Percentiles rank a stretch among this genome's conserved stretches.
Conservation (phyloP, 2,797 vertebrate genomes). For the Schizopygopsis pylzovi region DNA sequence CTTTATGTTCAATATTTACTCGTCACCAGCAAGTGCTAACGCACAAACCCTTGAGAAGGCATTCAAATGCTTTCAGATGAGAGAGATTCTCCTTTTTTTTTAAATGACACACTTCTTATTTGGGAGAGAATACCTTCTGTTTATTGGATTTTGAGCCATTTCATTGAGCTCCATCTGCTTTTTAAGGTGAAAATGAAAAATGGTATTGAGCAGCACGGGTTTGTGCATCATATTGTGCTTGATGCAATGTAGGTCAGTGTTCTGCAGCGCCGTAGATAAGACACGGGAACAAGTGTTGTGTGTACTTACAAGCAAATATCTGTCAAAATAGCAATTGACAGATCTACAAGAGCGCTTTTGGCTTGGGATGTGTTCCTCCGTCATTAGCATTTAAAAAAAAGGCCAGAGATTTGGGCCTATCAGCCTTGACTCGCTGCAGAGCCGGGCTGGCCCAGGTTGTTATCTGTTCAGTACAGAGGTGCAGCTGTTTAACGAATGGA, state of each 20-base stretch:
- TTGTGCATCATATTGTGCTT: constrained; percentile 99
- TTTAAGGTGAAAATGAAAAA: constrained; percentile 98
- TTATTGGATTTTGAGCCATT: constrained; percentile 97
- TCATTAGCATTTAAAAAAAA: constrained; percentile 98
- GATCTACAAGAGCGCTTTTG: constrained; percentile 99
- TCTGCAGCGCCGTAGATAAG: constrained; percentile 99
- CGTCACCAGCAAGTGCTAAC: constrained; percentile 72
- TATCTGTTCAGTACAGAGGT: constrained; percentile 99
- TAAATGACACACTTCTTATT: constrained; percentile 85
- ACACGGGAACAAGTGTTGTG: constrained; percentile 98
- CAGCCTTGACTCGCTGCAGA: constrained; percentile 97
- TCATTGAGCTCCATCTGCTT: constrained; percentile 95
- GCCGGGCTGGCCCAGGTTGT: constrained; percentile 98
- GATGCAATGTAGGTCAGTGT: constrained; percentile 99
- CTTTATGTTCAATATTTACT: constrained; percentile 78
- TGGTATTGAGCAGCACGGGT: constrained; percentile 95
- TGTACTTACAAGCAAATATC: constrained; percentile 99
- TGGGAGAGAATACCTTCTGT: constrained; percentile 98
- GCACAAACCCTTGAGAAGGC: constrained; percentile 76
- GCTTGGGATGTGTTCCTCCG: constrained; percentile 96
- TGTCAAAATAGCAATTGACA: constrained; percentile 99
- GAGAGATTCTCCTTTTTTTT: constrained; percentile 83
- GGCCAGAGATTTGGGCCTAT: constrained; percentile 99
- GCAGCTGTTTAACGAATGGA: constrained; percentile 99
- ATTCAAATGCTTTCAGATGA: constrained; percentile 89